A percentile compares a stretch with the other conserved stretches of the same genome.
Evolutionary conservation across 2,113 vertebrate genomes (phyloP).

Genomic region (Actinemys pallida): DNA sequence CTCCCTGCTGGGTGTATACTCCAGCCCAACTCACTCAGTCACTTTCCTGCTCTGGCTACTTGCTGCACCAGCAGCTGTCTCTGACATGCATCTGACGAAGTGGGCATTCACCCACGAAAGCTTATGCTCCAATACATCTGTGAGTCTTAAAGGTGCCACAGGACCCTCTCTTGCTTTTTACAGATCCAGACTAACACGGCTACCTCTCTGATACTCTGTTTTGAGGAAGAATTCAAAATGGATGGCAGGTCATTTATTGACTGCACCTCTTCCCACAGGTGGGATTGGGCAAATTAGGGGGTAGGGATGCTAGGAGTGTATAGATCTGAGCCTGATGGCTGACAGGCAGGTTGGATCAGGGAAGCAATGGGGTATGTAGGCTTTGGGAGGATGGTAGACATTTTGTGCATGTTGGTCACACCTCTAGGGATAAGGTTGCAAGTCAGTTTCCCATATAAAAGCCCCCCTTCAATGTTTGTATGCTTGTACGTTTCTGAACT

Average conservation of each 20-base stretch:
- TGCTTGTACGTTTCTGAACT: rapidly evolving
- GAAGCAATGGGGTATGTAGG: neutral
- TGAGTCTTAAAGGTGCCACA: no score
- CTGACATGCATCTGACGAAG: no score
- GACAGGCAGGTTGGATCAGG: neutral
- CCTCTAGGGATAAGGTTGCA: neutral
- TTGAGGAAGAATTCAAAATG: neutral
- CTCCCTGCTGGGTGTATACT: neutral
- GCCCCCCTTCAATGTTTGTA: neutral
- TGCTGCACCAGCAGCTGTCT: rapidly evolving
- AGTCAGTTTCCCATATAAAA: rapidly evolving
- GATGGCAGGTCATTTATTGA: neutral
- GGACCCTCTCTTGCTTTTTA: no score
- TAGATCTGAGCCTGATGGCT: neutral
- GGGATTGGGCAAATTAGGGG: neutral
- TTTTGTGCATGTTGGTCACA: neutral
- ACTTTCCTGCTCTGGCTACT: rapidly evolving
- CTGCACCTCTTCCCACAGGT: neutral
- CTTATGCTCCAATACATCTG: no score
- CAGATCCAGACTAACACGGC: no score
- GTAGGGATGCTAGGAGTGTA: neutral
- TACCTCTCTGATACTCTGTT: rapidly evolving
- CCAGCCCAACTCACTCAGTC: neutral
- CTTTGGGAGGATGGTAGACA: neutral
- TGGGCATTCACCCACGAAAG: no score